Base-by-base conservation (phyloP, 2,113 vertebrate genomes). In the Suricata suricatta region DNA sequence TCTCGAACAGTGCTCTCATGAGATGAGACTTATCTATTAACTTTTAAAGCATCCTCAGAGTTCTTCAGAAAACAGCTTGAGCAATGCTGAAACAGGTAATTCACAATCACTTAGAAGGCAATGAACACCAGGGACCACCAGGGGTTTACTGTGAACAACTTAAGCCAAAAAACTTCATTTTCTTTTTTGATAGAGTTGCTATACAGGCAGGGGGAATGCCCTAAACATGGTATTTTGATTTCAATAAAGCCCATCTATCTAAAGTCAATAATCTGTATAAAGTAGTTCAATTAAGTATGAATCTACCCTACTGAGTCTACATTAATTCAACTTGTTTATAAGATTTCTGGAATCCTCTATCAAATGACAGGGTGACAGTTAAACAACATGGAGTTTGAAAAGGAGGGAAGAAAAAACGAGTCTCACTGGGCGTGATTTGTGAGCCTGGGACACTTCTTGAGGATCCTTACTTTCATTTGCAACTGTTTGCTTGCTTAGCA, bases 261-360 rank as follows among this genome's bases (percentile, higher is more conserved):
- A 90, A 97, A 96, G 83, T 96, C 72, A 84, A 63, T 74, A 88
- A 83, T 77, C 57, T 57, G 25, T 23, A 41, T 38, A 69, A 86
- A 81, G 47, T 69, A 69, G 69, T 88, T 93, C 44, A 88, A 82
- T 12, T 29, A 87, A 89, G 57, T 76, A 66, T 64, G 41, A 79
- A 87, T 44, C 52, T 93, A 31, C 21, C 12, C n/a, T 76, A 60
- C 57, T 76, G 27, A 92, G 33, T 27, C 83, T 72, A 86, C 13
- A 77, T 54, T 57, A 77, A 91, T 83, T 91, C 63, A 60, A 60
- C 17, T 74, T 88, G 21, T 63, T 79, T 81, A 84, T 33, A 72
- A 86, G 11, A 21, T 16, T 7, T 63, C 38, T 41, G 31, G 64
- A 57, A 92, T 77, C 66, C 4, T 94, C 82, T 57, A 66, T 60